A percentile compares a stretch with the other conserved stretches of the same genome.
Conservation (phyloP, 2,888 invertebrate species). For the Zootermopsis nevadensis region DNA sequence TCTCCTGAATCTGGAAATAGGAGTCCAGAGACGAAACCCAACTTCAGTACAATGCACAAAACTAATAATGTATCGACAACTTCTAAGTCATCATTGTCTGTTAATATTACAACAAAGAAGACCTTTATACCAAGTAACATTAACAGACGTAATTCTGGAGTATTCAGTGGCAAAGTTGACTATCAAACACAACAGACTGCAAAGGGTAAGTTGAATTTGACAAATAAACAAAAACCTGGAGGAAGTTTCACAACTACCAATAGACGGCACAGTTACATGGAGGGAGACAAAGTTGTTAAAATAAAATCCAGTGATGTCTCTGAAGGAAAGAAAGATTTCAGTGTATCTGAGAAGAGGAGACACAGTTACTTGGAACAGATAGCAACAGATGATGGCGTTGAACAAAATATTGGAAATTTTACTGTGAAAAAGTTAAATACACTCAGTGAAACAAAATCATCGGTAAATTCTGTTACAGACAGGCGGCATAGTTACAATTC, state of each 20-base stretch:
- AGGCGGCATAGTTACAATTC: constrained; percentile 12
- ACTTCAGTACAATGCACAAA: neutral
- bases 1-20: neutral
- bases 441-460: neutral
- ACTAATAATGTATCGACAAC: neutral
- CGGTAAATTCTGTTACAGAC: neutral
- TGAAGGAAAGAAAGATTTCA: neutral
- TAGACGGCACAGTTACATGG: constrained; percentile 41
- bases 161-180: constrained; percentile 7
- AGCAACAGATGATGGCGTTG: neutral
- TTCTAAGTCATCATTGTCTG: neutral
- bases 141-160: constrained; percentile 30
- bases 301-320: neutral
- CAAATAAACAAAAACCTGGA: neutral
- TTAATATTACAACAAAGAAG: neutral
- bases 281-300: constrained; percentile 31
- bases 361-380: constrained; percentile 32
- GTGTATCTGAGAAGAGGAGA: constrained; percentile 20
- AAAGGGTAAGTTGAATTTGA: neutral
- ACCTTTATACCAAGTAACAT: constrained; percentile 11
- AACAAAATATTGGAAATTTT: constrained; percentile 15
- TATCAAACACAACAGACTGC: neutral
- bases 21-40: neutral
- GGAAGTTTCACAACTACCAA: neutral
- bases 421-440: neutral